Conservation (phyloP, 2,888 invertebrate genomes). For the Linyphia triangularis region DNA sequence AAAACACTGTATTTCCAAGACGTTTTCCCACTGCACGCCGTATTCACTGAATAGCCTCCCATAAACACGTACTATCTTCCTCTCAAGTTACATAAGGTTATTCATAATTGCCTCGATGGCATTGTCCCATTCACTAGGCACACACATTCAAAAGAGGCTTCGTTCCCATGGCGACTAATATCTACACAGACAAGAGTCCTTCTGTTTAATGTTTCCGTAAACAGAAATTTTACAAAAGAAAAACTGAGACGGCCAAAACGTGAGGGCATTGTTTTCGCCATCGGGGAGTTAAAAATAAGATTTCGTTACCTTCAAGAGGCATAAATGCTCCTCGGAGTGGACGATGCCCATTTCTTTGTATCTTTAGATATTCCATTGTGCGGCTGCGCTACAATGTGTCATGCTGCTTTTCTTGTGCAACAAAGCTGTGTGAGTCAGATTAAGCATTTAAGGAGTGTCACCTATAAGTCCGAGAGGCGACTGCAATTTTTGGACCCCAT, state of each 20-base stretch:
- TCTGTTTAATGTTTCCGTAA: constrained; percentile 44
- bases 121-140: neutral
- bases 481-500: too few relatives aligned
- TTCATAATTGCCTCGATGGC: neutral
- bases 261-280: constrained; percentile 44
- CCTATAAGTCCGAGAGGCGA: too few relatives aligned
- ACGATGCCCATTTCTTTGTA: neutral
- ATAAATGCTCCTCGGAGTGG: neutral
- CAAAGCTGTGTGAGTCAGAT: too few relatives aligned
- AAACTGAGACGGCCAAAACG: constrained; percentile 24
- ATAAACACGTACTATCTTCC: too few relatives aligned
- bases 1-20: too few relatives aligned
- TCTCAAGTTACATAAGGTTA: neutral
- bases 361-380: too few relatives aligned
- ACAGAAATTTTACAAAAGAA: constrained; percentile 34
- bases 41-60: too few relatives aligned
- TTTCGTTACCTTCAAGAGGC: constrained; percentile 4
- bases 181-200: neutral
- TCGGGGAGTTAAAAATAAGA: neutral
- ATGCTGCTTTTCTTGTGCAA: too few relatives aligned
- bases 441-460: too few relatives aligned
- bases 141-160: neutral
- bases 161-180: constrained; percentile 1
- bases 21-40: too few relatives aligned
- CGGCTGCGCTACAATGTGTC: too few relatives aligned